Percentiles rank a stretch among this genome's conserved stretches.
Evolutionary conservation across 1,140 invertebrate species (phyloP).

Genomic region (Drepana arcuata): DNA sequence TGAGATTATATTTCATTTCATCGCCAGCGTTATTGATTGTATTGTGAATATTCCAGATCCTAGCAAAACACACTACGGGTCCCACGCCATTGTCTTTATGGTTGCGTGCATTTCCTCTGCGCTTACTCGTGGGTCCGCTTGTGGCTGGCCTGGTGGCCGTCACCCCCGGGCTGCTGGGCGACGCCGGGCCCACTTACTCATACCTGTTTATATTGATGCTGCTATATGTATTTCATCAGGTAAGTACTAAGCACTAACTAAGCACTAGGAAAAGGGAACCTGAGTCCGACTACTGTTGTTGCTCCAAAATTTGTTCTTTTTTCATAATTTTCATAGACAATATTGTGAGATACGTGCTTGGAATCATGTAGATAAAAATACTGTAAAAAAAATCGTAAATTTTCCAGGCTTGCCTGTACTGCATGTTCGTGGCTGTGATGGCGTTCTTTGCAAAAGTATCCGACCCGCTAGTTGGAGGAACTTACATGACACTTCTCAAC

Average conservation of each 20-base stretch:
- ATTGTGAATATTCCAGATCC: constrained; percentile 50
- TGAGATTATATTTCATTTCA: too few species aligned
- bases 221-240: constrained; percentile 93
- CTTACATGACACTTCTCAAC: constrained; percentile 99
- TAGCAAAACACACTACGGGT: constrained; percentile 88
- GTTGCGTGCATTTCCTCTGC: constrained; percentile 90
- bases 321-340: too few species aligned
- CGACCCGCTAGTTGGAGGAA: constrained; percentile 95
- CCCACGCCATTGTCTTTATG: constrained; percentile 91
- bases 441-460: constrained; percentile 84
- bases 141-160: constrained; percentile 88
- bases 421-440: constrained; percentile 81
- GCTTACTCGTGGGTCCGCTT: constrained; percentile 87
- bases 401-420: constrained; percentile 76
- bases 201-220: constrained; percentile 87
- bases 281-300: too few species aligned
- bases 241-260: constrained; percentile 50
- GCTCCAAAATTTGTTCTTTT: too few species aligned
- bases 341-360: too few species aligned
- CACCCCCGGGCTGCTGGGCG: constrained; percentile 82
- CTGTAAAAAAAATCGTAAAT: too few species aligned
- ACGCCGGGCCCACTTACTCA: constrained; percentile 67
- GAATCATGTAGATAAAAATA: too few species aligned
- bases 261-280: too few species aligned
- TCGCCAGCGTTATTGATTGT: too few species aligned